Evolutionary conservation across 2,797 vertebrate species (phyloP).

Genomic region (Malurus leucopterus): DNA sequence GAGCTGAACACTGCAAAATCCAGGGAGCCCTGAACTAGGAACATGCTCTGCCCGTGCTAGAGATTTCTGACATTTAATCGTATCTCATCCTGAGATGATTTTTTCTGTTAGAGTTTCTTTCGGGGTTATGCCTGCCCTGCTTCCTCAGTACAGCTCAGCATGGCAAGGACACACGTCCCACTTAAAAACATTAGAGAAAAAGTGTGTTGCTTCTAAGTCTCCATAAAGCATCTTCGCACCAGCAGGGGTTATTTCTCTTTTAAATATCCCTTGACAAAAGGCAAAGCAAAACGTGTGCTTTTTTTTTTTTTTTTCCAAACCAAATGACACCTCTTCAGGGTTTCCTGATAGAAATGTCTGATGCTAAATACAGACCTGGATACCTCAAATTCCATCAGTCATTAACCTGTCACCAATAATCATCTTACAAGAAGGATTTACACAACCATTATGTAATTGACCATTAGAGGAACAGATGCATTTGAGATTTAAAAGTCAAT

Average conservation of each 20-base stretch:
- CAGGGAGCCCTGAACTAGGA: neutral
- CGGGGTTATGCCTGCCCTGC: neutral
- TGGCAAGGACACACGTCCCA: neutral
- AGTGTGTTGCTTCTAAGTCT: neutral
- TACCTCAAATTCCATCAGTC: constrained; percentile 32
- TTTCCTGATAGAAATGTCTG: neutral
- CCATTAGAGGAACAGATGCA: constrained; percentile 51
- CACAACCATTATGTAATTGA: constrained; percentile 63
- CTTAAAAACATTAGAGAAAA: neutral
- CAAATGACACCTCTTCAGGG: neutral
- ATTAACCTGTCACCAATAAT: constrained; percentile 68
- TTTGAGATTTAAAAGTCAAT: constrained; percentile 44
- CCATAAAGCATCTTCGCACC: neutral
- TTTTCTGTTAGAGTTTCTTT: neutral
- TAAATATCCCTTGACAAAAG: neutral
- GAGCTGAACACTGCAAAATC: neutral
- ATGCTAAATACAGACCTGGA: constrained; percentile 36
- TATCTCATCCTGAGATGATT: neutral
- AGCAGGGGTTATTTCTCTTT: neutral
- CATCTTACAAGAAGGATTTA: constrained; percentile 61
- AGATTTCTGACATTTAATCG: neutral
- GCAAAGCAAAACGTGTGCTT: neutral
- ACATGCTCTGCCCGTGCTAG: neutral
- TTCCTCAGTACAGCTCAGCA: neutral
- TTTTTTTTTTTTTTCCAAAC: neutral